Conservation (phyloP, 2,888 invertebrate species). For the Thysanoteuthis rhombus region DNA sequence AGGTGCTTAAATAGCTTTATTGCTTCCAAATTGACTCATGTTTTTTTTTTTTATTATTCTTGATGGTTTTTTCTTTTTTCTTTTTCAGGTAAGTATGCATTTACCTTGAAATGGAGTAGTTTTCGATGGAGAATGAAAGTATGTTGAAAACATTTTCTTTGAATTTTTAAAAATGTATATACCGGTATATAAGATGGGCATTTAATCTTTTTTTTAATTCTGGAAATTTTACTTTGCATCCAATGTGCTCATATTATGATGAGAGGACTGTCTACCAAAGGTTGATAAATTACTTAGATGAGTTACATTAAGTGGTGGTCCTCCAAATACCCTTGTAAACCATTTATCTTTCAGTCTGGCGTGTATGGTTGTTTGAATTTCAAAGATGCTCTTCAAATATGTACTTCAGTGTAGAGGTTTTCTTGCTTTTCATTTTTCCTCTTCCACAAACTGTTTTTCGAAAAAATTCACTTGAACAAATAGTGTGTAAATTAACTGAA, state of each 20-base stretch:
- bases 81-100: not conserved
- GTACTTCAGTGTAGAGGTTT: not conserved
- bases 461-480: not conserved
- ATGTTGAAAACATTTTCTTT: not conserved
- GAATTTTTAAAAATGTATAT: no score
- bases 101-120: not conserved
- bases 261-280: no score
- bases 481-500: not conserved
- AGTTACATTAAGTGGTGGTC: no score
- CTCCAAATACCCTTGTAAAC: no score
- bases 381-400: not conserved
- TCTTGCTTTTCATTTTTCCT: not conserved
- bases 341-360: no score
- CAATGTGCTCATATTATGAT: no score
- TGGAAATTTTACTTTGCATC: no score
- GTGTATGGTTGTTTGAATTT: not conserved
- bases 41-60: not conserved
- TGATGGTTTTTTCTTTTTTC: not conserved
- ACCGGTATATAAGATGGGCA: no score
- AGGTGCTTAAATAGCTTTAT: no score
- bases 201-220: no score
- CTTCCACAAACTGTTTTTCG: not conserved
- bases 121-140: not conserved
- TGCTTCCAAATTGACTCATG: no score
- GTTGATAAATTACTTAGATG: no score